Evolutionary conservation across 2,113 vertebrate species (phyloP), one percentile per base, ranked within the genome.

Genomic region (Tautogolabrus adspersus): DNA sequence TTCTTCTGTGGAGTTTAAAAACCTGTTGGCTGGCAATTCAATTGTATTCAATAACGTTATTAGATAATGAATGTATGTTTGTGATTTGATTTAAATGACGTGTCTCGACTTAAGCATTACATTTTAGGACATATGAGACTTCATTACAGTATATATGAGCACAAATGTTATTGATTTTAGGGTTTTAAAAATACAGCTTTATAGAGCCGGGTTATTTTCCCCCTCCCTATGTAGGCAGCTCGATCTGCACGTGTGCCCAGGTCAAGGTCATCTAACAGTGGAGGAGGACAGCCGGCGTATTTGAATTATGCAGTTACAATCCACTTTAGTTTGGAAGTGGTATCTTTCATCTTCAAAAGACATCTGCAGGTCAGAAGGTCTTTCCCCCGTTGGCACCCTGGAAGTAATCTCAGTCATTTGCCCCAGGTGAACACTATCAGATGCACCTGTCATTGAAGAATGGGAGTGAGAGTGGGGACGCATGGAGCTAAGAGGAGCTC

Each of bases 351-450:
- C 10, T 40, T 19, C 72, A 26, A 68, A 47, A 49, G 22, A 68
- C 18, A 65, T 62, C 59, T 66, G 52, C 75, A 84, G 83, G 85
- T 85, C 60, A 80, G 30, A 54, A 72, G 84, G 80, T 84, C 76
- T 37, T 81, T 8, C 47, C 49, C 21, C 52, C 67, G 46, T 59
- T 66, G 19, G 59, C n/a, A n/a, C 69, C 70, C n/a, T 52, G 37
- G 60, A 79, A 79, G 65, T 66, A 81, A 87, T 83, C 61, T 46
- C 54, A 66, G 47, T 68, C 75, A 71, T 75, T 79, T 62, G 72
- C 75, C 64, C 51, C 83, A 58, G 76, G 78, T 83, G 71, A 72
- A 44, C 72, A 64, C 58, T 79, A 86, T 83, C 79, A 66, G 70
- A 77, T 77, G 68, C 46, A 81, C 77, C 78, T 72, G 73, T 79